A percentile compares a stretch with the other conserved stretches of the same genome.
These are phyloP conservation scores for Hippocampus zosterae DNA, from an alignment of 2,113 vertebrate species.

Conservation along the genomic window DNA sequence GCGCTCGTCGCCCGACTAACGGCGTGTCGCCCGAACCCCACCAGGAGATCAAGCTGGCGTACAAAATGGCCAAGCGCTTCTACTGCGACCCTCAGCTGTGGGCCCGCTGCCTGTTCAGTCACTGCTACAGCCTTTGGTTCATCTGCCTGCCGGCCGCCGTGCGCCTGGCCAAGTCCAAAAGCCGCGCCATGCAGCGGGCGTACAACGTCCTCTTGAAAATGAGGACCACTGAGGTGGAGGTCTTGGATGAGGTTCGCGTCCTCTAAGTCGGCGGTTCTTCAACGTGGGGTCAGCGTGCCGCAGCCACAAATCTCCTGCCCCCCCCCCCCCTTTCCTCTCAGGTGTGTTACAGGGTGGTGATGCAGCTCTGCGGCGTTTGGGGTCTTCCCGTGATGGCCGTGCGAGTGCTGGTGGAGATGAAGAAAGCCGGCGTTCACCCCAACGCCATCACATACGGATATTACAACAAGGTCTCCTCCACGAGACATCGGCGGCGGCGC, in stretches of 20 bases:
- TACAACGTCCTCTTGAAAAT: slow-evolving; percentile 90
- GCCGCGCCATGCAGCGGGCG: slow-evolving; percentile 86
- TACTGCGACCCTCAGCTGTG: slow-evolving; percentile 82
- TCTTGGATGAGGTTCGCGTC: slow-evolving; percentile 84
- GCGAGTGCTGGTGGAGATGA: slow-evolving; percentile 94
- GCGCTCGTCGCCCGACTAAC: background rate
- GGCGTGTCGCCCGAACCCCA: slow-evolving; percentile 17
- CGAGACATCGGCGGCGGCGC: too few relatives aligned
- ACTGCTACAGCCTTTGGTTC: slow-evolving; percentile 97
- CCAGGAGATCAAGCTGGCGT: slow-evolving; percentile 94
- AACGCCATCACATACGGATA: slow-evolving; percentile 99
- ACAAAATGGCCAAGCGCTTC: slow-evolving; percentile 87
- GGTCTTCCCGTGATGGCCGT: slow-evolving; percentile 92
- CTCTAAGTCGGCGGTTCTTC: background rate
- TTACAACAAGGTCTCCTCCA: slow-evolving; percentile 88
- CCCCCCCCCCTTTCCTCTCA: slow-evolving; percentile 41
- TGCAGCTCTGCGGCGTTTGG: slow-evolving; percentile 95
- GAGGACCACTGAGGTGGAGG: slow-evolving; percentile 88
- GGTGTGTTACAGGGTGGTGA: slow-evolving; percentile 96
- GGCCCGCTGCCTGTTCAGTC: slow-evolving; percentile 93
- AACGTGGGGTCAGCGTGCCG: too few relatives aligned
- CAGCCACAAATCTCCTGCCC: too few relatives aligned
- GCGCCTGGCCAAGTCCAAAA: slow-evolving; percentile 82
- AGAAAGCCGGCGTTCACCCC: slow-evolving; percentile 87
- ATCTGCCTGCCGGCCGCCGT: slow-evolving; percentile 90